Percentiles rank a stretch among this genome's conserved stretches.
phyloP scores from a whole-genome alignment of 2,888 invertebrate genomes.

The Scrobipalpa atriplicella region DNA sequence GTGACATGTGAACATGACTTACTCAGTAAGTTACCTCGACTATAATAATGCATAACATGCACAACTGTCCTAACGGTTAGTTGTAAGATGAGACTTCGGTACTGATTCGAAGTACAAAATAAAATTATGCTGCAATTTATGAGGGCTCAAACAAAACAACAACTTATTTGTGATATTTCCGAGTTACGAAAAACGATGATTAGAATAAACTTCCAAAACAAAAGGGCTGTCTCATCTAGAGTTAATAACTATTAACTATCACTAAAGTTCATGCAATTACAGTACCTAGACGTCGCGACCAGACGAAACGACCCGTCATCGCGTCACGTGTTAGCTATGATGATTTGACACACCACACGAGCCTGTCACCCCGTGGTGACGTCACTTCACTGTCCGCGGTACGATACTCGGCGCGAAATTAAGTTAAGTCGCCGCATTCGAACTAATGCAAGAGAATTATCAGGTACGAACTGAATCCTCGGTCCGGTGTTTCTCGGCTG shows the following conservation, averaged over 20 bases:
- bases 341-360: conserved; percentile 51
- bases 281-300: conserved; percentile 49
- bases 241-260: conserved; percentile 61
- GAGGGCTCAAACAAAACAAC: background rate
- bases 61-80: conserved; percentile 21
- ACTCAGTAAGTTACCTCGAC: conserved; percentile 6
- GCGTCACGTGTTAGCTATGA: too few species aligned
- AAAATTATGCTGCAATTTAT: conserved; percentile 15
- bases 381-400: conserved; percentile 26
- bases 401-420: conserved; percentile 37
- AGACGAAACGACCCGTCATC: conserved; percentile 46
- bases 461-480: conserved; percentile 46
- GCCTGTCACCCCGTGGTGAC: conserved; percentile 47
- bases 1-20: conserved; percentile 13
- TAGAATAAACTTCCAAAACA: conserved; percentile 7
- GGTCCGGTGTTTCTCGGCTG: background rate
- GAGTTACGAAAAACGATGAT: background rate
- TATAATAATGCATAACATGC: conserved; percentile 27
- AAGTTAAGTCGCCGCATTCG: conserved; percentile 40
- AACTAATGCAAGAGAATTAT: conserved; percentile 34
- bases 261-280: conserved; percentile 68
- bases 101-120: conserved; percentile 30
- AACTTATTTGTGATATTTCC: background rate
- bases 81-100: conserved; percentile 37
- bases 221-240: conserved; percentile 47